Base-by-base conservation (phyloP, 2,888 invertebrate genomes). In the Megamerina dolium region DNA sequence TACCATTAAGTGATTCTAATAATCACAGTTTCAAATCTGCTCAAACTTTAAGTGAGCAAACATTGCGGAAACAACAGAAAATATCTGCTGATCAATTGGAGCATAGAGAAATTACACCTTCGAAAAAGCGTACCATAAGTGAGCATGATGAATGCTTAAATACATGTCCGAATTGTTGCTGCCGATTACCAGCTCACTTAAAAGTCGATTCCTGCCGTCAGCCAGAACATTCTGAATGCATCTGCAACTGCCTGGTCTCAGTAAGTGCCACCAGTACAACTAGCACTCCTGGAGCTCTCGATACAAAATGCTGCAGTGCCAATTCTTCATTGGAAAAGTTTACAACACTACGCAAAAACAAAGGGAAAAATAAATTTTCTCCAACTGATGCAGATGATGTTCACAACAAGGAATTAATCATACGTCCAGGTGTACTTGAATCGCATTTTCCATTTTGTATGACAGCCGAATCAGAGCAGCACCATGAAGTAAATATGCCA, bases 51-150 rank as follows among this genome's bases (percentile, higher is more conserved):
- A n/a, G 13, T 3, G 14, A 13, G 5, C 16, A n/a, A 12, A 29
- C 10, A 17, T 23, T 48, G 14, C 55, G 55, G 30, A 52, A 55
- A 9, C 54, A 55, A 40, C 53, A 51, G 49, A 68, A 72, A 43
- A 77, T 76, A 57, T 77, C 77, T 0, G 77, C 76, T 2, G 78
- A 78, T 58, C 77, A 77, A 50, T 68, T 77, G 45, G 77, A 77
- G 3, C n/a, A n/a, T n/a, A n/a, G n/a, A n/a, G 77, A 74, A 13
- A 74, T 74, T 41, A 42, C 35, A 27, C 26, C 27, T 69, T n/a
- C 44, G 55, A 64, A 63, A 38, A 71, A 71, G 54, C 54, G 72
- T 16, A 72, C 69, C 0, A 70, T 68, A 48, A 70, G 72, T 54
- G 71, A 72, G 47, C 6, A 61, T 37, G 65, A 68, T 8, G 64